Percentiles rank a stretch among this genome's conserved stretches.
Conservation (phyloP, 35 echinoderm and acorn worm species). For the Acanthaster planci region DNA sequence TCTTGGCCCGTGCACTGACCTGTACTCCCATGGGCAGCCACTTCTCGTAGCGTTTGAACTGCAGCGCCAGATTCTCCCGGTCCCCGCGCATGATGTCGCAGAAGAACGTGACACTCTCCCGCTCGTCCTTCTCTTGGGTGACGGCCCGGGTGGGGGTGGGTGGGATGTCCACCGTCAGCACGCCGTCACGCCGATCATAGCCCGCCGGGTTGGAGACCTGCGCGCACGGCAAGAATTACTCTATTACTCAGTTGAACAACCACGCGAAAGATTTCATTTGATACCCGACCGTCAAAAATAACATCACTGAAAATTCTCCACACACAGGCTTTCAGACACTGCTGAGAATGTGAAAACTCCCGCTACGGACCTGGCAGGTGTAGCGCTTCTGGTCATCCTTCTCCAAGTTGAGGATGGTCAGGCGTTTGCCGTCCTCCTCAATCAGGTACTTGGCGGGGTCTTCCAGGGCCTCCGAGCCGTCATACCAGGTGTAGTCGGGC, state of each 20-base stretch:
- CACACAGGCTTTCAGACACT: too few species aligned
- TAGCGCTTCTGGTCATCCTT: slow-evolving; percentile 1
- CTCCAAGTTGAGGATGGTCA: not conserved
- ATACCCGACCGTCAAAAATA: too few species aligned
- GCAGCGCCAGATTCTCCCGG: not conserved
- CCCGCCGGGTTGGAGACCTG: not conserved
- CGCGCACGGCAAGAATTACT: too few species aligned
- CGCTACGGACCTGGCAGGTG: not conserved
- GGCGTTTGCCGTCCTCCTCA: not conserved
- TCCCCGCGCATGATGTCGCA: slow-evolving; percentile 6
- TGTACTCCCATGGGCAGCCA: slow-evolving; percentile 21
- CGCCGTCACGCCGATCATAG: not conserved
- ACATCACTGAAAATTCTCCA: too few species aligned
- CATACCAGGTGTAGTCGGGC: not conserved
- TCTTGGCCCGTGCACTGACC: not conserved
- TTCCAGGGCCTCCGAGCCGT: not conserved
- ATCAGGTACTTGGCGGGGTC: not conserved
- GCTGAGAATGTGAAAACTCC: too few species aligned
- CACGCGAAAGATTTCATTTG: too few species aligned
- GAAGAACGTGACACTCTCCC: not conserved
- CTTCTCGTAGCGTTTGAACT: slow-evolving; percentile 9
- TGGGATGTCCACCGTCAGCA: slow-evolving; percentile 8
- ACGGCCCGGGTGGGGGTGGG: not conserved
- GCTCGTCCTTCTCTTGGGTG: not conserved
- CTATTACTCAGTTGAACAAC: too few species aligned